phyloP scores from a whole-genome alignment of 1,140 invertebrate species.

The Dolichoris vasculosae region DNA sequence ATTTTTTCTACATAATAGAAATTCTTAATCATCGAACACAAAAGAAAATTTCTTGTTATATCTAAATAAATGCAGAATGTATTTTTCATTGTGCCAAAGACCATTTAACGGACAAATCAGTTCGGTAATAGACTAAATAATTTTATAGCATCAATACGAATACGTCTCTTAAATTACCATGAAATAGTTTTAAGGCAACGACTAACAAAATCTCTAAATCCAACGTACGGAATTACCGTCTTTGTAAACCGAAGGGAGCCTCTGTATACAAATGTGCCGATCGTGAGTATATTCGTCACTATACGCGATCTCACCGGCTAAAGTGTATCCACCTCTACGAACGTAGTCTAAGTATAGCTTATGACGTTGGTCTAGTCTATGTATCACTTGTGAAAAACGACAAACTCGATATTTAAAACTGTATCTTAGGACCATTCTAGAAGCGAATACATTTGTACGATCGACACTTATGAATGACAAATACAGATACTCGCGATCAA shows the following conservation, averaged over 20 bases:
- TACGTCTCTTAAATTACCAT: too few relatives aligned
- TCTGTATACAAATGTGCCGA: background rate
- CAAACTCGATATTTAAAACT: conserved; percentile 2
- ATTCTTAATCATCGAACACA: too few relatives aligned
- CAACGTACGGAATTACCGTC: too few relatives aligned
- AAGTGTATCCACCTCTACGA: background rate
- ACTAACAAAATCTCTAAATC: too few relatives aligned
- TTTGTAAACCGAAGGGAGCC: too few relatives aligned
- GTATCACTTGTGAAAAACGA: background rate
- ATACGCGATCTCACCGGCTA: background rate
- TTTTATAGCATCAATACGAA: background rate
- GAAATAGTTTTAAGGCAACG: too few relatives aligned
- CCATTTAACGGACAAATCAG: too few relatives aligned
- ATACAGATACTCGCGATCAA: background rate
- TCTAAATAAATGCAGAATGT: too few relatives aligned
- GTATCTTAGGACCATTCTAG: background rate
- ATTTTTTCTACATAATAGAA: too few relatives aligned
- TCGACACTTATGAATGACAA: background rate
- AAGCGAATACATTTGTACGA: background rate
- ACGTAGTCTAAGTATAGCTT: background rate
- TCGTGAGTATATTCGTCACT: background rate
- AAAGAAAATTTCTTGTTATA: too few relatives aligned
- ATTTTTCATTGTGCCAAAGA: too few relatives aligned
- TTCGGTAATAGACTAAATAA: too few relatives aligned
- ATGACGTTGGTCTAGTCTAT: background rate